A percentile compares a stretch with the other conserved stretches of the same genome.
Conservation (phyloP, 30 jellyfish, hydroid and myxozoan genomes). For the Clytia hemisphaerica region DNA sequence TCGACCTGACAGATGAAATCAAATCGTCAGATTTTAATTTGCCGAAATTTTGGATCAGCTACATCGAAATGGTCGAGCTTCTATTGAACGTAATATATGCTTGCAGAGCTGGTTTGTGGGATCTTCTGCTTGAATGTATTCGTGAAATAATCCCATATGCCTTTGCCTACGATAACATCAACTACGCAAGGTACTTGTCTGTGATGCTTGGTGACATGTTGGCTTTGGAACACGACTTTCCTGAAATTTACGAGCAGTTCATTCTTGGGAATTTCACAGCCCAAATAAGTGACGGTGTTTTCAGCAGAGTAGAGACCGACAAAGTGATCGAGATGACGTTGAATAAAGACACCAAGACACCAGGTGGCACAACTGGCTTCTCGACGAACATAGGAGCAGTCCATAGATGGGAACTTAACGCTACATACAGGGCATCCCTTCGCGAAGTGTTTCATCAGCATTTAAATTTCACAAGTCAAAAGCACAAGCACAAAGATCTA, state of each 20-base stretch:
- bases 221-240: background rate
- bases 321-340: background rate
- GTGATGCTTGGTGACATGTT: background rate
- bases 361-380: background rate
- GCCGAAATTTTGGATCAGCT: constrained; percentile 1
- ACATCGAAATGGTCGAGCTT: constrained; percentile 8
- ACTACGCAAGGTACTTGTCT: constrained; percentile 6
- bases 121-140: constrained; percentile 1
- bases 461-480: background rate
- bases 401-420: background rate
- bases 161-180: constrained; percentile 10
- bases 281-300: background rate
- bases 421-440: background rate
- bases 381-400: background rate
- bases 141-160: constrained; percentile 10
- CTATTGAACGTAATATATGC: background rate
- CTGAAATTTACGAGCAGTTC: background rate
- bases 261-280: background rate
- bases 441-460: background rate
- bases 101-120: background rate
- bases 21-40: background rate
- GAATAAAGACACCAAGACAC: constrained; percentile 10
- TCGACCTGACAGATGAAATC: too few relatives aligned
- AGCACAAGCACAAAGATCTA: constrained; percentile 2
- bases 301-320: background rate